Evolutionary conservation across 2,113 vertebrate genomes (phyloP).

Genomic region (Clupea harengus): DNA sequence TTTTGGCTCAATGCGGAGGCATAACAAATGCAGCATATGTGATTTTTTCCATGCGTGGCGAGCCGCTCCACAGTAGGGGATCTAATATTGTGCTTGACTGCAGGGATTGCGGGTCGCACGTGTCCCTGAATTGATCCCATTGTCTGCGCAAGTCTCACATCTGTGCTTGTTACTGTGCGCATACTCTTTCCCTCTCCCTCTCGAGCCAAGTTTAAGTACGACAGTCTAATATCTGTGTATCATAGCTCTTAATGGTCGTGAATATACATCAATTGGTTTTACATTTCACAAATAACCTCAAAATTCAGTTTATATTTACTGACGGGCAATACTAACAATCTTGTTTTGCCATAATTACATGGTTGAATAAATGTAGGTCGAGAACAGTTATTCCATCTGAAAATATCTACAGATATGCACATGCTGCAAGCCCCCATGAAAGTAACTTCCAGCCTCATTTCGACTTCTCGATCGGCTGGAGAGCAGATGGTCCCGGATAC

Average conservation of each 20-base stretch:
- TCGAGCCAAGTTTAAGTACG: not conserved
- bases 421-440: conserved; percentile 43
- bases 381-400: not conserved
- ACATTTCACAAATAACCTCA: not conserved
- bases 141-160: conserved; percentile 64
- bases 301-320: not conserved
- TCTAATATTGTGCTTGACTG: conserved; percentile 60
- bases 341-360: not conserved
- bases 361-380: conserved; percentile 8
- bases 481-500: conserved; percentile 71
- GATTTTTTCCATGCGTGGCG: conserved; percentile 56
- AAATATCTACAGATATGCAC: not conserved
- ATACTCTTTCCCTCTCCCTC: not conserved
- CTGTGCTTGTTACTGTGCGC: conserved; percentile 43
- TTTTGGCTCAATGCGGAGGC: conserved; percentile 50
- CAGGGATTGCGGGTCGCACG: conserved; percentile 70
- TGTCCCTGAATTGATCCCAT: conserved; percentile 74
- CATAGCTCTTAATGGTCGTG: not conserved
- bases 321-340: not conserved
- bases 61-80: conserved; percentile 60
- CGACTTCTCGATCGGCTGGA: conserved; percentile 56
- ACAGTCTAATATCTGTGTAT: not conserved
- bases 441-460: conserved; percentile 46
- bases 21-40: conserved; percentile 54
- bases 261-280: not conserved